phyloP scores from a whole-genome alignment of 2,797 vertebrate genomes.

The Rhynchotus rufescens region DNA sequence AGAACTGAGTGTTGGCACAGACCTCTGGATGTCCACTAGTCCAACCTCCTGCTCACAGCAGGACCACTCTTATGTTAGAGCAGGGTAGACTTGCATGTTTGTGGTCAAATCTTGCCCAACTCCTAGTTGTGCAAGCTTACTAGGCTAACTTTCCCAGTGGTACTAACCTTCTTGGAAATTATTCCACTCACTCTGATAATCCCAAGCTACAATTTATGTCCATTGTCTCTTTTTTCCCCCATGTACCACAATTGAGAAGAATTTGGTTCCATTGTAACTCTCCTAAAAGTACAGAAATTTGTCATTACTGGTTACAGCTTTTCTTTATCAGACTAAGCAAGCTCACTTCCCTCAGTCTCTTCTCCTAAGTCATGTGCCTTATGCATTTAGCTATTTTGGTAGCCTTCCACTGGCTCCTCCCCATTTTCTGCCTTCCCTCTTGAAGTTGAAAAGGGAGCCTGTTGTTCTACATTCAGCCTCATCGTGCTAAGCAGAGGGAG shows the following conservation, averaged over 20 bases:
- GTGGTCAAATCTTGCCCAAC: neutral
- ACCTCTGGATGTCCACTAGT: neutral
- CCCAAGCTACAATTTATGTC: neutral
- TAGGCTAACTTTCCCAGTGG: neutral
- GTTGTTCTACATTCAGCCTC: too few species aligned
- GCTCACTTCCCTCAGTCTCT: neutral
- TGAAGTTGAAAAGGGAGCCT: too few species aligned
- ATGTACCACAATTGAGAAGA: neutral
- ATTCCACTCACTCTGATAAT: neutral
- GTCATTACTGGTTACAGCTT: neutral
- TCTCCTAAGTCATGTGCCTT: neutral
- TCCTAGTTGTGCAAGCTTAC: neutral
- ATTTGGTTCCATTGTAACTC: neutral
- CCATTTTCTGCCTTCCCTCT: too few species aligned
- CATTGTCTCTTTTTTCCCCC: neutral
- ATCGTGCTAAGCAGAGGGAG: too few species aligned
- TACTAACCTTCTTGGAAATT: neutral
- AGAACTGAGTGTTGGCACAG: neutral
- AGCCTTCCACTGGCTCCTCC: too few species aligned
- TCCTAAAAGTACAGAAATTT: neutral
- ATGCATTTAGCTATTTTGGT: too few species aligned
- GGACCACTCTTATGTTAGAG: neutral
- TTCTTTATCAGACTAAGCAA: neutral
- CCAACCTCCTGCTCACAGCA: neutral
- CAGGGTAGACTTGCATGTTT: too few species aligned